Percentiles rank a stretch among this genome's conserved stretches.
Evolutionary conservation across 2,797 vertebrate species (phyloP).

Genomic region (Podargus strigoides): DNA sequence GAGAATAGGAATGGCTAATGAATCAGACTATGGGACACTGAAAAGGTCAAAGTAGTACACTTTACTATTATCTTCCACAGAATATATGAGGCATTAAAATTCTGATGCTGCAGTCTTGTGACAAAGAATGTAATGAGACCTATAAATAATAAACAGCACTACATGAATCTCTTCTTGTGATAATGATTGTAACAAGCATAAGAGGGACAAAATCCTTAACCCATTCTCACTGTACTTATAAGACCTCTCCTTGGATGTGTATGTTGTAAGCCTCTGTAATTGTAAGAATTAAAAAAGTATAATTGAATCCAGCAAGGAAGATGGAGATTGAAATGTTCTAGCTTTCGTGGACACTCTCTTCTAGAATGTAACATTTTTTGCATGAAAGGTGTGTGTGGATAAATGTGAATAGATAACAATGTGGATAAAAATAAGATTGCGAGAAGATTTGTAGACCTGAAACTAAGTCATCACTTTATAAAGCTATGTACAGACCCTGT

Average conservation of each 20-base stretch:
- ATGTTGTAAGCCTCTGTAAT: not conserved
- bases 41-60: slow-evolving; percentile 69
- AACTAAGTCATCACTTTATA: not conserved
- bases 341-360: not conserved
- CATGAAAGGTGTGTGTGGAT: not conserved
- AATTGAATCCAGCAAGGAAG: not conserved
- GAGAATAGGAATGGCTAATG: slow-evolving; percentile 62
- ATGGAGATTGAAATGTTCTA: not conserved
- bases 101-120: slow-evolving; percentile 48
- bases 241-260: not conserved
- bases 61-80: slow-evolving; percentile 64
- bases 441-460: not conserved
- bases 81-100: slow-evolving; percentile 69
- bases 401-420: not conserved
- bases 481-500: not conserved
- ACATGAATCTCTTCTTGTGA: slow-evolving; percentile 60
- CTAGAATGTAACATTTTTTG: not conserved
- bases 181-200: slow-evolving; percentile 51
- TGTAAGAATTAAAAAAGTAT: not conserved
- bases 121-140: slow-evolving; percentile 72
- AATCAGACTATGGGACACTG: slow-evolving; percentile 62
- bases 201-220: slow-evolving; percentile 42
- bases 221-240: not conserved
- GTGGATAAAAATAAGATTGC: not conserved
- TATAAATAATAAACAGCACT: slow-evolving; percentile 70